Evolutionary conservation across 2,797 vertebrate species (phyloP).

Genomic region (Sorex maritimensis): DNA sequence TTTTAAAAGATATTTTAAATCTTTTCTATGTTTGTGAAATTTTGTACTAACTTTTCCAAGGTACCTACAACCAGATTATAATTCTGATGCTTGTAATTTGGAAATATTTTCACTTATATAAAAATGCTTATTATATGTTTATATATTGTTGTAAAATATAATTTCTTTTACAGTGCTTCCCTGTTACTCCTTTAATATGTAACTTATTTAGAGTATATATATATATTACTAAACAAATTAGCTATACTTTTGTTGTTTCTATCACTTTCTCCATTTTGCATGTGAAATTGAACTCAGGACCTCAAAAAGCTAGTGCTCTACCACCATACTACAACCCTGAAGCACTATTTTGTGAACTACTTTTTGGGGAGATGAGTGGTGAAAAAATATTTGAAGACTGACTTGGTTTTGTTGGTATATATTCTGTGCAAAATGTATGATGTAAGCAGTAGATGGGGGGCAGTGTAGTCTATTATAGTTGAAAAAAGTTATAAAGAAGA

Average conservation of each 20-base stretch:
- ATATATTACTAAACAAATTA: constrained; percentile 49
- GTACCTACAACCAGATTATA: neutral
- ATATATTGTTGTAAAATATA: constrained; percentile 8
- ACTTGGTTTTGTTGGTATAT: neutral
- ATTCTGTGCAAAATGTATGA: constrained; percentile 39
- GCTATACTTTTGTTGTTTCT: constrained; percentile 13
- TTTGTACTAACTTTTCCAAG: constrained; percentile 47
- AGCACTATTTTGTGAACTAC: constrained; percentile 15
- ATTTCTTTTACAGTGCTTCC: constrained; percentile 32
- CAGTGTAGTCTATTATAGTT: neutral
- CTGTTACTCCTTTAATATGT: constrained; percentile 47
- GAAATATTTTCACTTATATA: constrained; percentile 42
- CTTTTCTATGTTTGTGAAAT: constrained; percentile 38
- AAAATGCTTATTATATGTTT: constrained; percentile 1
- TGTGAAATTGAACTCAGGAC: too few species aligned
- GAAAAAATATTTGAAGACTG: constrained; percentile 59
- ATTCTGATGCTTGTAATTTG: constrained; percentile 21
- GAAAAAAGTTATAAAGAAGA: constrained; percentile 37
- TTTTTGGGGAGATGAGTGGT: neutral
- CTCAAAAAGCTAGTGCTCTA: too few species aligned
- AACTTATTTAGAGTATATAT: neutral
- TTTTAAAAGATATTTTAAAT: constrained; percentile 50
- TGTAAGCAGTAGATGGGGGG: neutral
- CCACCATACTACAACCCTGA: neutral
- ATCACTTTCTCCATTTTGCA: neutral